phyloP scores from a whole-genome alignment of 2,888 invertebrate genomes.

The Cosmopolites sordidus region DNA sequence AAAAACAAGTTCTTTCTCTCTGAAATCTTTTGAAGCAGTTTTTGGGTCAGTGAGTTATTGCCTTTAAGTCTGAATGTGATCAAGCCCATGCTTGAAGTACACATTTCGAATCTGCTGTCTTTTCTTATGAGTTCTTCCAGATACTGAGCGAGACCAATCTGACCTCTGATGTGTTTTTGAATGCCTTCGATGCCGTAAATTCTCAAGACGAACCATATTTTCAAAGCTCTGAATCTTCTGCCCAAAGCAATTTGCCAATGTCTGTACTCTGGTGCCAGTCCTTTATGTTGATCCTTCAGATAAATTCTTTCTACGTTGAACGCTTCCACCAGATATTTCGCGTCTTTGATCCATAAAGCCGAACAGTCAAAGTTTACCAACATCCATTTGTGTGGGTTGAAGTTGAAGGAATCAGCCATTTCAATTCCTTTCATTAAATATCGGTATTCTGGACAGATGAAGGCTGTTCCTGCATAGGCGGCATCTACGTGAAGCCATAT shows the following conservation, averaged over 20 bases:
- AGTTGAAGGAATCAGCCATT: conserved; percentile 83
- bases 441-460: conserved; percentile 88
- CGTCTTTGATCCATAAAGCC: conserved; percentile 85
- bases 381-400: conserved; percentile 96
- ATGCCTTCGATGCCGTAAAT: conserved; percentile 78
- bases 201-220: conserved; percentile 88
- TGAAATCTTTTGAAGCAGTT: conserved; percentile 67
- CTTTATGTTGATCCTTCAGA: conserved; percentile 69
- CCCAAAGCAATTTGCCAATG: conserved; percentile 90
- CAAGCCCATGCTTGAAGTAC: conserved; percentile 55
- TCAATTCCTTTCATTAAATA: conserved; percentile 58
- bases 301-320: conserved; percentile 93
- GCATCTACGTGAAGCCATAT: conserved; percentile 96
- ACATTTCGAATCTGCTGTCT: conserved; percentile 75
- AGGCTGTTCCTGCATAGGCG: conserved; percentile 91
- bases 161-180: conserved; percentile 70
- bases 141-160: conserved; percentile 69
- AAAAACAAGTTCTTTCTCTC: conserved; percentile 76
- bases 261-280: conserved; percentile 61
- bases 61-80: conserved; percentile 87
- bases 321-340: conserved; percentile 75
- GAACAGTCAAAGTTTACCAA: conserved; percentile 95
- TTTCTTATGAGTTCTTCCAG: conserved; percentile 70
- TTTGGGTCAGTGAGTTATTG: conserved; percentile 64
- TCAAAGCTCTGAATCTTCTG: conserved; percentile 82